Evolutionary conservation across 2,113 vertebrate species (phyloP).

Genomic region (Cynoglossus semilaevis): DNA sequence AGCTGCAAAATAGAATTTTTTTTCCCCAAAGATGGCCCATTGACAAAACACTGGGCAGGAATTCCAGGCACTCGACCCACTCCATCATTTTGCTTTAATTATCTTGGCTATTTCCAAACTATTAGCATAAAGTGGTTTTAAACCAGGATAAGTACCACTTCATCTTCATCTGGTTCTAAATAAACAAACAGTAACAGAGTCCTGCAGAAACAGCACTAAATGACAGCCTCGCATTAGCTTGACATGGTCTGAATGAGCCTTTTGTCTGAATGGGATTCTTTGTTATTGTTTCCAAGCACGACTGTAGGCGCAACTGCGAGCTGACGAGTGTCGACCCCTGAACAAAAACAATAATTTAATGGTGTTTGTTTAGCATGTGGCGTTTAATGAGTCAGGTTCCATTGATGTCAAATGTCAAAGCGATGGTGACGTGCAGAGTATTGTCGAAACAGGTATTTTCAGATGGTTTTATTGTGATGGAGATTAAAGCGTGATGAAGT

Average conservation of each 20-base stretch:
- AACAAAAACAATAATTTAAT: constrained; percentile 51
- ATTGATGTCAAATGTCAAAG: constrained; percentile 21
- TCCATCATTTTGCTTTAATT: constrained; percentile 65
- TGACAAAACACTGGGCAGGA: constrained; percentile 49
- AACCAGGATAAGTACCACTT: constrained; percentile 52
- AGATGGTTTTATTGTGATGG: constrained; percentile 35
- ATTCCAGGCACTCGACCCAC: constrained; percentile 54
- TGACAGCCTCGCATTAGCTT: constrained; percentile 36
- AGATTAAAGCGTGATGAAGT: constrained; percentile 46
- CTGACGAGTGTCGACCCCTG: constrained; percentile 35
- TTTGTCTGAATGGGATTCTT: constrained; percentile 58
- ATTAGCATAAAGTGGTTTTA: constrained; percentile 61
- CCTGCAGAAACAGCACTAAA: constrained; percentile 39
- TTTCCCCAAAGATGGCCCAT: constrained; percentile 48
- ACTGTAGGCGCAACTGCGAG: constrained; percentile 39
- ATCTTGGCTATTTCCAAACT: constrained; percentile 59
- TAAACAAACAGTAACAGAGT: constrained; percentile 63
- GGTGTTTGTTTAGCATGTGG: constrained; percentile 44
- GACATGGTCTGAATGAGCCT: constrained; percentile 52
- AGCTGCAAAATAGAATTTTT: constrained; percentile 62
- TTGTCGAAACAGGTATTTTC: constrained; percentile 31
- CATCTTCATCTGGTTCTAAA: constrained; percentile 44
- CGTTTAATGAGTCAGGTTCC: constrained; percentile 12
- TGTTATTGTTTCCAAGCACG: constrained; percentile 66
- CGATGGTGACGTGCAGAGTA: constrained; percentile 12